Conservation (phyloP, 2,113 vertebrate genomes). For the Rhinoderma darwinii region DNA sequence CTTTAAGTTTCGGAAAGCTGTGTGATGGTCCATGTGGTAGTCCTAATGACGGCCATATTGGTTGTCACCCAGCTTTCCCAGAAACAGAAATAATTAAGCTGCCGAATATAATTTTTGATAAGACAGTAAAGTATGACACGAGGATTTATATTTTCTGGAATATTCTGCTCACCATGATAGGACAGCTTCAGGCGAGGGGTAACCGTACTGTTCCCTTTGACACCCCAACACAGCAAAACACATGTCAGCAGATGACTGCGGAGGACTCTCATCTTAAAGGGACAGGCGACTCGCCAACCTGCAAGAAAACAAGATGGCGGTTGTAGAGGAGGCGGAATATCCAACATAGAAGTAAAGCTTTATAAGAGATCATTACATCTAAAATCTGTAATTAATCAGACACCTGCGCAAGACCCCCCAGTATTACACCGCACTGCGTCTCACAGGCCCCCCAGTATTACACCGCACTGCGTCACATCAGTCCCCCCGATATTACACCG, state of each 20-base stretch:
- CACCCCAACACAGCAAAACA: neutral
- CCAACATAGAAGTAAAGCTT: too few relatives aligned
- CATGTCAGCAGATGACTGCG: neutral
- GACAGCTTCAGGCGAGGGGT: constrained; percentile 50
- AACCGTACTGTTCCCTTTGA: constrained; percentile 5
- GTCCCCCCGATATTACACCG: neutral
- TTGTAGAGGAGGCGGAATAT: neutral
- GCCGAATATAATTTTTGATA: too few relatives aligned
- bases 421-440: neutral
- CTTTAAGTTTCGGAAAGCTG: too few relatives aligned
- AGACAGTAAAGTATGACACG: too few relatives aligned
- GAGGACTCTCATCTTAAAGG: constrained; percentile 28
- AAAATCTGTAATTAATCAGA: neutral
- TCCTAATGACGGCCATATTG: too few relatives aligned
- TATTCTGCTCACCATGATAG: constrained; percentile 31
- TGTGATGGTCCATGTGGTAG: too few relatives aligned
- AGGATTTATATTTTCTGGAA: too few relatives aligned
- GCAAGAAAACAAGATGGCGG: constrained; percentile 11
- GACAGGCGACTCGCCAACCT: neutral
- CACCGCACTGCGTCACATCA: neutral
- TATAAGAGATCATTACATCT: too few relatives aligned
- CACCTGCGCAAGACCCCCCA: neutral
- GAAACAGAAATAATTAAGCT: too few relatives aligned
- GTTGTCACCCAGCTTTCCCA: neutral
- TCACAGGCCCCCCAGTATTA: neutral